These are phyloP conservation scores for Ophion ventricosus DNA, from an alignment of 2,888 invertebrate species.

Conservation along the genomic window DNA sequence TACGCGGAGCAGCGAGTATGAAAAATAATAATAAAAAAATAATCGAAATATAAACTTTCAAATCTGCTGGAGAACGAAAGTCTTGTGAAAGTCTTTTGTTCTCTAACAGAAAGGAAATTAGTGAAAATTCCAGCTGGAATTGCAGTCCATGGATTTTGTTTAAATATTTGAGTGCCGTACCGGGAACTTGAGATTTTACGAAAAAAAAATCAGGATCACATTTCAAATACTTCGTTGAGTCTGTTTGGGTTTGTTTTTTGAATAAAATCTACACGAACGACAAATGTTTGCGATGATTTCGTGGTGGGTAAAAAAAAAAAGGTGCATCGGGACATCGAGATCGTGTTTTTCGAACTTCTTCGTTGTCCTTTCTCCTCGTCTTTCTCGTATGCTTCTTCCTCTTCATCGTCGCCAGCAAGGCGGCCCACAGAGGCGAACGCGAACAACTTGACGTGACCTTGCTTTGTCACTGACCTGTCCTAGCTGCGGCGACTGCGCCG, in stretches of 20 bases:
- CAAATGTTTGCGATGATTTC: not conserved
- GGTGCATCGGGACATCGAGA: not conserved
- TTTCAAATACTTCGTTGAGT: no score
- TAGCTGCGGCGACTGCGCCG: constrained; percentile 74
- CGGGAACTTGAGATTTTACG: no score
- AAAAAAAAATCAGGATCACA: no score
- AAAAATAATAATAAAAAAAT: constrained; percentile 5
- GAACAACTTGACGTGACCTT: constrained; percentile 78
- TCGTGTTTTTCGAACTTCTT: not conserved
- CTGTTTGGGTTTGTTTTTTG: no score
- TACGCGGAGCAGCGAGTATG: not conserved
- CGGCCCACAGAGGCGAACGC: constrained; percentile 32
- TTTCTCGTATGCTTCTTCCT: constrained; percentile 14
- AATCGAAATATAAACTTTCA: not conserved
- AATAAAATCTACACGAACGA: no score
- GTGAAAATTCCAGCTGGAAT: no score
- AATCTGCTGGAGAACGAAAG: not conserved
- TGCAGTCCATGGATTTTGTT: no score
- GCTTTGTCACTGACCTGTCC: constrained; percentile 83
- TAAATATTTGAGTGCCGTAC: no score
- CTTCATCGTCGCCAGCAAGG: constrained; percentile 46
- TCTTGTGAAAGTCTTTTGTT: no score
- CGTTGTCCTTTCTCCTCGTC: constrained; percentile 9
- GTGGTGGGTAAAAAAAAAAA: constrained; percentile 15
- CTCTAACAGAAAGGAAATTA: no score